Evolutionary conservation across 2,888 invertebrate species (phyloP).

Genomic region (Didymodactylos carnosus): DNA sequence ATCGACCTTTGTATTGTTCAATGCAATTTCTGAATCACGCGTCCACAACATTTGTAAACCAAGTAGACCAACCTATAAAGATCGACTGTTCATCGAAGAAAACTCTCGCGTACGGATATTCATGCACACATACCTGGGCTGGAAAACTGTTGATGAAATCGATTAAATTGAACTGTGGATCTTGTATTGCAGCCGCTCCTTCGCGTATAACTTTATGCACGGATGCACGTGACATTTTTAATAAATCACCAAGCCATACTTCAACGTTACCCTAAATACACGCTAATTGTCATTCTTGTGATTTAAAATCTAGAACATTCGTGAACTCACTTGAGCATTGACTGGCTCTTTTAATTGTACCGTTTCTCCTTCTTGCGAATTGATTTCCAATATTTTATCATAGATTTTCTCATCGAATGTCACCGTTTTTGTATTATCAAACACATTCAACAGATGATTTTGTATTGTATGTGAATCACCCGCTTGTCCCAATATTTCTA

Average conservation of each 20-base stretch:
- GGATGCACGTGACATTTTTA: slow-evolving; percentile 67
- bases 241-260: slow-evolving; percentile 71
- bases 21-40: slow-evolving; percentile 66
- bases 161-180: slow-evolving; percentile 57
- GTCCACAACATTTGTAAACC: slow-evolving; percentile 96
- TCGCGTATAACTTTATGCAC: slow-evolving; percentile 73
- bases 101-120: no score
- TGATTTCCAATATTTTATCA: slow-evolving; percentile 75
- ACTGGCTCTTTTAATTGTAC: slow-evolving; percentile 61
- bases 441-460: slow-evolving; percentile 76
- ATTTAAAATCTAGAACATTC: not conserved
- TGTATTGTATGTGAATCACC: slow-evolving; percentile 36
- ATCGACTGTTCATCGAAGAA: no score
- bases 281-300: not conserved
- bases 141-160: slow-evolving; percentile 77
- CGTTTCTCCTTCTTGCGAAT: slow-evolving; percentile 76
- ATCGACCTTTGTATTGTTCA: slow-evolving; percentile 70
- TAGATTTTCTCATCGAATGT: slow-evolving; percentile 87
- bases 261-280: slow-evolving; percentile 47
- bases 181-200: slow-evolving; percentile 58
- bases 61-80: slow-evolving; percentile 48
- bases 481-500: slow-evolving; percentile 36
- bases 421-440: slow-evolving; percentile 72
- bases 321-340: slow-evolving; percentile 30
- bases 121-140: slow-evolving; percentile 51